These are phyloP conservation scores for Acanthosepion pharaonis DNA, from an alignment of 2,888 invertebrate species.

Conservation along the genomic window DNA sequence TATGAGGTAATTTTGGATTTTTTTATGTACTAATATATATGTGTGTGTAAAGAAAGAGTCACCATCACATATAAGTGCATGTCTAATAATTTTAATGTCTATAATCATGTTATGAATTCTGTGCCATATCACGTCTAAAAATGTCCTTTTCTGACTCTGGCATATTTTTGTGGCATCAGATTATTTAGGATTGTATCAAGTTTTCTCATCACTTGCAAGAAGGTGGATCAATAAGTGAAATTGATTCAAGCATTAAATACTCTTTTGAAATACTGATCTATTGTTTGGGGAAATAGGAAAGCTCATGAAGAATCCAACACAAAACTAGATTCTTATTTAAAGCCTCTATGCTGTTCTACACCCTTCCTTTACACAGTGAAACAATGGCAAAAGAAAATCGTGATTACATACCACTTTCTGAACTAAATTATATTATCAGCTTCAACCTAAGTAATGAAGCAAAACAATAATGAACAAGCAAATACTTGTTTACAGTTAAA, in stretches of 20 bases:
- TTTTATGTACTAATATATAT: no score
- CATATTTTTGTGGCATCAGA: background rate
- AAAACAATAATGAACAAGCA: no score
- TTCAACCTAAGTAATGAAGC: background rate
- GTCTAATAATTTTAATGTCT: no score
- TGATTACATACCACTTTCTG: background rate
- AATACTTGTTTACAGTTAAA: no score
- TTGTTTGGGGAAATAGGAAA: background rate
- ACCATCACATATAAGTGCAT: no score
- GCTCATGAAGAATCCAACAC: background rate
- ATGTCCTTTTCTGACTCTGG: no score
- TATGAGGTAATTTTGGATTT: no score
- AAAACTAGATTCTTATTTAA: background rate
- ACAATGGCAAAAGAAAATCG: background rate
- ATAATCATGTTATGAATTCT: no score
- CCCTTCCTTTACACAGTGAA: background rate
- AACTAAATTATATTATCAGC: background rate
- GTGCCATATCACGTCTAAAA: no score
- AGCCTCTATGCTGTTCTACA: background rate
- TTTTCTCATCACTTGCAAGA: background rate
- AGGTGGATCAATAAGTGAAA: background rate
- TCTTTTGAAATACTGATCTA: background rate
- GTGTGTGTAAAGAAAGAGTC: no score
- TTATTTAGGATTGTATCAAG: background rate
- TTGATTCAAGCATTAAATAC: background rate